These are phyloP conservation scores for Sternotherus odoratus DNA, from an alignment of 2,797 vertebrate species.

Conservation along the genomic window DNA sequence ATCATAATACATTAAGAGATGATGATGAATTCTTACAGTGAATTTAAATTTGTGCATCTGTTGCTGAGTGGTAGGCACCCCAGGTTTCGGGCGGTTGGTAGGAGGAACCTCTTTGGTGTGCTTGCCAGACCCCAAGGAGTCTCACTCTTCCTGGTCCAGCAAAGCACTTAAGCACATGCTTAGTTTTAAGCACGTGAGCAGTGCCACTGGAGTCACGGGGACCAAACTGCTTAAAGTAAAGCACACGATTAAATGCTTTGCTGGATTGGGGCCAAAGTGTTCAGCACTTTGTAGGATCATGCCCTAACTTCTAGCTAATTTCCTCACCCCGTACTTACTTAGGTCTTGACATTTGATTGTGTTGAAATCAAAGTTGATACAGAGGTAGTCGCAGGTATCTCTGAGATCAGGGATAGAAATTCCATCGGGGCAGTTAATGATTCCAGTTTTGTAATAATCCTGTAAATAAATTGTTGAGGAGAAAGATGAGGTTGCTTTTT, in stretches of 20 bases:
- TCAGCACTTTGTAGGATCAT: background rate
- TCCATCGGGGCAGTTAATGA: constrained; percentile 86
- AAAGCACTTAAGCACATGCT: background rate
- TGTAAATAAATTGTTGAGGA: constrained; percentile 50
- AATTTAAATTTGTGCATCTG: background rate
- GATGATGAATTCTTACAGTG: background rate
- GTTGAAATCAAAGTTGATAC: constrained; percentile 87
- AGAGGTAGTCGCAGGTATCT: constrained; percentile 88
- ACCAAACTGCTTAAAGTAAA: background rate
- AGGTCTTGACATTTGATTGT: constrained; percentile 87
- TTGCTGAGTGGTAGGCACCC: background rate
- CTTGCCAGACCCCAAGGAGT: background rate
- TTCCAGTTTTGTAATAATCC: constrained; percentile 87
- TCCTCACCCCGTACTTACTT: constrained; percentile 79
- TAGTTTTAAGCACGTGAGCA: fast-evolving
- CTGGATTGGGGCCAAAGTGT: background rate
- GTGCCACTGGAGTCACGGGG: background rate
- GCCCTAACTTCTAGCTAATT: background rate
- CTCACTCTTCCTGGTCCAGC: background rate
- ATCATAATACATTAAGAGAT: background rate
- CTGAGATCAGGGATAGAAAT: constrained; percentile 87
- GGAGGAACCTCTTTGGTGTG: background rate
- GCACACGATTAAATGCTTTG: background rate
- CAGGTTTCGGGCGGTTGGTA: background rate
- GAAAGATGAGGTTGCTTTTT: background rate